A percentile compares a stretch with the other conserved stretches of the same genome.
Conservation (phyloP, 2,888 invertebrate genomes). For the Sinohyriopsis cumingii region DNA sequence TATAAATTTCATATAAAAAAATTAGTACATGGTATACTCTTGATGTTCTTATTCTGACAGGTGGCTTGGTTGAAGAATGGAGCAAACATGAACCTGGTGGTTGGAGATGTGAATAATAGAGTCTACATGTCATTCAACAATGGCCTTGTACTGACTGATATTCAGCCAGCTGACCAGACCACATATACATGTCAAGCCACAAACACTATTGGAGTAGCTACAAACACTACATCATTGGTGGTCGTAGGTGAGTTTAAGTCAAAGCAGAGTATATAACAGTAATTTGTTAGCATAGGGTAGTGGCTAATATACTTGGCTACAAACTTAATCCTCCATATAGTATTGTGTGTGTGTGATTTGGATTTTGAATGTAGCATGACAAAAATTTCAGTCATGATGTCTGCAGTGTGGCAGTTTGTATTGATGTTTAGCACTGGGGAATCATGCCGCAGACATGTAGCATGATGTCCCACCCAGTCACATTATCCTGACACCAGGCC, state of each 20-base stretch:
- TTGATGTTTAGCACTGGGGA: too few species aligned
- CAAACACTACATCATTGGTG: constrained; percentile 37
- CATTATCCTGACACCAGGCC: too few species aligned
- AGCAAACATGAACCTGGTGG: constrained; percentile 15
- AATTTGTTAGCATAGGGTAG: background rate
- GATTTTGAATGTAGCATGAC: too few species aligned
- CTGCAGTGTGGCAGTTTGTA: too few species aligned
- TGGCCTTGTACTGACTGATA: constrained; percentile 80
- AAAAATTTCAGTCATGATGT: too few species aligned
- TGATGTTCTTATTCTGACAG: constrained; percentile 2
- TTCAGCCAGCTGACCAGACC: constrained; percentile 45
- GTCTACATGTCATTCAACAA: constrained; percentile 21
- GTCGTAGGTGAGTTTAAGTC: constrained; percentile 40
- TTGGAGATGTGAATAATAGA: constrained; percentile 12
- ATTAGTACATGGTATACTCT: too few species aligned
- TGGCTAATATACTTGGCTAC: too few species aligned
- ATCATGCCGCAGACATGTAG: too few species aligned
- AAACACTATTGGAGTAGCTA: constrained; percentile 48
- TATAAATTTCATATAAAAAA: too few species aligned
- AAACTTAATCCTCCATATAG: too few species aligned
- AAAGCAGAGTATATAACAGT: background rate
- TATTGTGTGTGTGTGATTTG: too few species aligned
- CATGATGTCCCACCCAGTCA: too few species aligned
- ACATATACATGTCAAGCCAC: constrained; percentile 54
- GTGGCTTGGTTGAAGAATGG: constrained; percentile 31